These are phyloP conservation scores for Paramormyrops hopkinsi DNA, from an alignment of 2,797 vertebrate species.

Conservation along the genomic window DNA sequence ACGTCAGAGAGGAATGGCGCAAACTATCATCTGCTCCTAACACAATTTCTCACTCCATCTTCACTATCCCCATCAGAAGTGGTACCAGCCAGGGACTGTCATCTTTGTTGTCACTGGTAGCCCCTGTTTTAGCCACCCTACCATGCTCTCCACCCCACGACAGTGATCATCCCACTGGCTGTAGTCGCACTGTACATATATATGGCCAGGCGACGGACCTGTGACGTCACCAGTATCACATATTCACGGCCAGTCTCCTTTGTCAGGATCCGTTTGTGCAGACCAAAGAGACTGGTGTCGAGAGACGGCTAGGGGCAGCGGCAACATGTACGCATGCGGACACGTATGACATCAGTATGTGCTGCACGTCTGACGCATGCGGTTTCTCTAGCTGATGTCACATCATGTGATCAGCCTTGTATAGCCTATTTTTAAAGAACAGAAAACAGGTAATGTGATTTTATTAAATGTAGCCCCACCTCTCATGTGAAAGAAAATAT, in stretches of 20 bases:
- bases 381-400: background rate
- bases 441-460: background rate
- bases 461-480: background rate
- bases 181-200: background rate
- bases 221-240: background rate
- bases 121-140: background rate
- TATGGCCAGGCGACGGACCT: background rate
- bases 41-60: background rate
- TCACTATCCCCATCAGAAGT: background rate
- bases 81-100: background rate
- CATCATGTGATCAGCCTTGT: background rate
- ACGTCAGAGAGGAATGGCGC: conserved; percentile 18
- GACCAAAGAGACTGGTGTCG: background rate
- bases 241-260: background rate
- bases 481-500: background rate
- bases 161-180: background rate
- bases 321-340: background rate
- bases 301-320: background rate
- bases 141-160: background rate
- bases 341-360: background rate
- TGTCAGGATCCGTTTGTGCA: background rate
- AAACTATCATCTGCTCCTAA: background rate
- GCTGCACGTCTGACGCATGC: background rate
- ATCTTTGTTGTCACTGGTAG: background rate
- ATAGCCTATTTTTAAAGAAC: background rate